phyloP scores from a whole-genome alignment of 2,888 invertebrate genomes.

The Chymomyza amoena region DNA sequence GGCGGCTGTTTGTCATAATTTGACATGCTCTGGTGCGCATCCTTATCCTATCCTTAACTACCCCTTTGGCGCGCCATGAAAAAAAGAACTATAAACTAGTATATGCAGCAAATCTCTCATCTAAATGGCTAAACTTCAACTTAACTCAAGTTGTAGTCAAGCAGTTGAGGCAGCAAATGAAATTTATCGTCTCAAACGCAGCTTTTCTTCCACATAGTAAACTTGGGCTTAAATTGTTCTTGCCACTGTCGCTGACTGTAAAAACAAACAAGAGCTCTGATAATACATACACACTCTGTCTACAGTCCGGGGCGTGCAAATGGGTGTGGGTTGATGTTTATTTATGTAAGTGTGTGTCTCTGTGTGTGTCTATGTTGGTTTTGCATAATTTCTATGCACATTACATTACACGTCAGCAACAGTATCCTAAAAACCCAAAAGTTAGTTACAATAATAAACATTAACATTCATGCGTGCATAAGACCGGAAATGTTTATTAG shows the following conservation, averaged over 20 bases:
- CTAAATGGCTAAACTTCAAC: constrained; percentile 57
- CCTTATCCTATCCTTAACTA: neutral
- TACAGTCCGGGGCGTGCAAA: neutral
- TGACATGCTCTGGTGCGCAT: neutral
- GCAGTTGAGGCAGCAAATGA: neutral
- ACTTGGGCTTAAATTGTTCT: constrained; percentile 43
- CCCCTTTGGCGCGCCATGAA: constrained; percentile 30
- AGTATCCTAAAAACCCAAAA: constrained; percentile 8
- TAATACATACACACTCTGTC: neutral
- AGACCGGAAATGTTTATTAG: constrained; percentile 60
- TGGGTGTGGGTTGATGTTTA: constrained; percentile 18
- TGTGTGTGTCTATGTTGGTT: constrained; percentile 33
- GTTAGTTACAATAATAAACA: constrained; percentile 56
- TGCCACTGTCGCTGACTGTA: constrained; percentile 47
- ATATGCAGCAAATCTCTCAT: constrained; percentile 46
- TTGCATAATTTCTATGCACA: constrained; percentile 56
- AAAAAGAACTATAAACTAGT: constrained; percentile 7
- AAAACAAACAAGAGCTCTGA: constrained; percentile 40
- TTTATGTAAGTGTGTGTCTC: constrained; percentile 15
- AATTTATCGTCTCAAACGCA: constrained; percentile 46
- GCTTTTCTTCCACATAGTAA: constrained; percentile 35
- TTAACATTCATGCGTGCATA: constrained; percentile 63
- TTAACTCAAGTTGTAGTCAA: neutral
- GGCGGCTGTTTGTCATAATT: neutral
- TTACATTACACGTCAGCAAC: constrained; percentile 46